These are phyloP conservation scores for Oreocharis arfaki DNA, from an alignment of 2,113 vertebrate genomes.

Conservation along the genomic window DNA sequence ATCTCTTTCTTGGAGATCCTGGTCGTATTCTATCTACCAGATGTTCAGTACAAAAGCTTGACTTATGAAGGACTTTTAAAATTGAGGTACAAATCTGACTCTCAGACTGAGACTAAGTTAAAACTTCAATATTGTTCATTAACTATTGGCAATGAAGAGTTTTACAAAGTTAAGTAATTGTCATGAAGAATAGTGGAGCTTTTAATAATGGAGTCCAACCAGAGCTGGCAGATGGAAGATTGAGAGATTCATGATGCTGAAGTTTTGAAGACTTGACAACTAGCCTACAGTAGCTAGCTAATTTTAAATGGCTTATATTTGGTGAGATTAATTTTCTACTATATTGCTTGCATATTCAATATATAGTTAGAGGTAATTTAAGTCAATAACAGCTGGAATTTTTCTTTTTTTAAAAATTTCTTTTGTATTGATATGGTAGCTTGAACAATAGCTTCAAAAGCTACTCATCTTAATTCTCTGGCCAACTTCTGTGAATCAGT, in stretches of 20 bases:
- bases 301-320: neutral
- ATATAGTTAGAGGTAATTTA: neutral
- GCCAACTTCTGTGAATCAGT: neutral
- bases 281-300: neutral
- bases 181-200: neutral
- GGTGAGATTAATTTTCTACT: neutral
- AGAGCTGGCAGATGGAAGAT: neutral
- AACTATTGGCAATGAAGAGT: neutral
- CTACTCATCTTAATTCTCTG: neutral
- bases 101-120: neutral
- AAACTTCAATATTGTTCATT: neutral
- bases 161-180: neutral
- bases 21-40: neutral
- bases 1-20: neutral
- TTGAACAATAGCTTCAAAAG: neutral
- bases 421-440: neutral
- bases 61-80: neutral
- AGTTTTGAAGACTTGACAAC: neutral
- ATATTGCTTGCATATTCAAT: neutral
- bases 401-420: neutral
- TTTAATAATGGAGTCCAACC: rapidly evolving
- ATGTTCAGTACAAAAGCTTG: neutral
- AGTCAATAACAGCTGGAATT: neutral
- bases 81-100: neutral
- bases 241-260: neutral